Conservation (phyloP, 2,113 vertebrate genomes). For the Eupsittula cactorum region DNA sequence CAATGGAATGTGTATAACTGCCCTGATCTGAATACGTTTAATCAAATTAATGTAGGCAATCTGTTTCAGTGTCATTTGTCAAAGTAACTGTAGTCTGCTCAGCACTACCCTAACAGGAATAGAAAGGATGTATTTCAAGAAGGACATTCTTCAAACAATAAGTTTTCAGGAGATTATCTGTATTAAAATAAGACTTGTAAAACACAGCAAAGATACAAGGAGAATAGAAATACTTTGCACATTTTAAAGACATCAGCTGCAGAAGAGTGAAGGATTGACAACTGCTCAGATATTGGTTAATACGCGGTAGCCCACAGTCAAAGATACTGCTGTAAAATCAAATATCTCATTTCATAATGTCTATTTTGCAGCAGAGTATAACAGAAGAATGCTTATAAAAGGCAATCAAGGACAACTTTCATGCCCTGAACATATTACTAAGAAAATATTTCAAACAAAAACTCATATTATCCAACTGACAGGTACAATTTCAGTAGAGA, state of each 20-base stretch:
- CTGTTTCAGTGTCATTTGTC: neutral
- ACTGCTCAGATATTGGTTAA: neutral
- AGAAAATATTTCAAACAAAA: neutral
- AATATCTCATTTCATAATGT: neutral
- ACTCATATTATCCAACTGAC: neutral
- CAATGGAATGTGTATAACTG: neutral
- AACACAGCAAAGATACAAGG: neutral
- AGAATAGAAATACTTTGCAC: neutral
- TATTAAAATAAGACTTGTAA: neutral
- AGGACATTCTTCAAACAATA: neutral
- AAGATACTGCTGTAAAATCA: neutral
- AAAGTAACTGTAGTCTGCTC: neutral
- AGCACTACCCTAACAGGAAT: neutral
- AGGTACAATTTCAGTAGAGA: neutral
- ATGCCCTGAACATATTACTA: neutral
- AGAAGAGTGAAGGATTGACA: neutral
- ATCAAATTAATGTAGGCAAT: neutral
- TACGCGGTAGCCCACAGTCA: neutral
- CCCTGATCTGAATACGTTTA: neutral
- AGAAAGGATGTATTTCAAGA: neutral
- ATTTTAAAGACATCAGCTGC: neutral
- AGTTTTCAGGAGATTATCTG: neutral
- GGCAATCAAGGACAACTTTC: neutral
- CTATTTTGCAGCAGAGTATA: neutral
- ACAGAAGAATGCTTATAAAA: neutral